Base-by-base conservation (phyloP, 2,797 vertebrate species). In the Centroberyx gerrardi region DNA sequence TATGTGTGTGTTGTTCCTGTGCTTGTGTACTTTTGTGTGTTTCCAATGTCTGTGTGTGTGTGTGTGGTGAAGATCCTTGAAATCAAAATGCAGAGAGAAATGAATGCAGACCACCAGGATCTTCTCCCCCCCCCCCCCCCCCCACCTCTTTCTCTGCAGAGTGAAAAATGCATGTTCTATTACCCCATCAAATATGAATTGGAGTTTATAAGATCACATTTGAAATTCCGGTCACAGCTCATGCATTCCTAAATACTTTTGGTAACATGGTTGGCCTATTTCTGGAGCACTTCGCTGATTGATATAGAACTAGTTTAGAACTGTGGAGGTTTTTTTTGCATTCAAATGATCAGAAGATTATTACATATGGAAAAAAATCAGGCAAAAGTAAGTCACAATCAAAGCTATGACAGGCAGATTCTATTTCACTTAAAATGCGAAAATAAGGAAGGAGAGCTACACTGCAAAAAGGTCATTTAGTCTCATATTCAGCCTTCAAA, bases 101-200 rank as follows among this genome's bases (percentile, higher is more conserved):
- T 22, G 9, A 82, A 81, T 72, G 58, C 63, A 64, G 80, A 84
- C 69, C 78, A 48, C 62, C 40, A 29, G 0, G 42, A 61, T 76
- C 65, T 53, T 46, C 62, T 22, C 17, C 17, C 15, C 38, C 18
- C 28, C 52, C 22, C 55, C 12, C 10, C 61, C 49, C 17, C 53
- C 63, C 27, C 9, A 48, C 6, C 38, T 38, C 56, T 60, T 61
- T 31, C 62, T 27, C 29, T 36, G 77, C 74, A 4, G 12, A 69
- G 75, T 87, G 65, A 91, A 90, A 90, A 89, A 86, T 87, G 76
- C 82, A 91, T 90, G 80, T 90, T 91, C 78, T 81, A 85, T 85
- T 87, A 81, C 81, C 72, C 80, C 67, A 90, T 94, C 86, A 89
- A 93, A 92, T 91, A 87, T 91, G 85, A 92, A 92, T 84, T 44